phyloP scores from a whole-genome alignment of 2,888 invertebrate species.

The Phaedon cochleariae region DNA sequence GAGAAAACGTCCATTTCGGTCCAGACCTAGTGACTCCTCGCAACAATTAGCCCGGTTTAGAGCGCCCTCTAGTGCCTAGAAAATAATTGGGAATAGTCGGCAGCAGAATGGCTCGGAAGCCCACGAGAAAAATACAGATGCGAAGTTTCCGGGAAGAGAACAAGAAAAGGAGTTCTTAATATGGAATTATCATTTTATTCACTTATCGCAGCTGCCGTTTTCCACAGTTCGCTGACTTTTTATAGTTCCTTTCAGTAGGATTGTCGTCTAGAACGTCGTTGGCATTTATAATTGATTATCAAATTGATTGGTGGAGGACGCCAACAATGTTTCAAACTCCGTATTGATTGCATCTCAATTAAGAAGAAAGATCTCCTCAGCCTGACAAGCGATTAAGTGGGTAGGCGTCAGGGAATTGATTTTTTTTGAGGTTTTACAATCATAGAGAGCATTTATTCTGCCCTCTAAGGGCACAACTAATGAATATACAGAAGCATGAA shows the following conservation, averaged over 20 bases:
- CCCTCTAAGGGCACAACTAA: too few species aligned
- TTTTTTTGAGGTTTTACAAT: too few species aligned
- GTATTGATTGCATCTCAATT: too few species aligned
- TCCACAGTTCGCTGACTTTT: background rate
- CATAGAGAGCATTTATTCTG: too few species aligned
- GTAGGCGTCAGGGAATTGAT: too few species aligned
- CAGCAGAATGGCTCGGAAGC: background rate
- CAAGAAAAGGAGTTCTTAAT: background rate
- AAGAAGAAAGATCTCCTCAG: too few species aligned
- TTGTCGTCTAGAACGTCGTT: too few species aligned
- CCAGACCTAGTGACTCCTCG: slow-evolving; percentile 11
- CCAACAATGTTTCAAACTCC: too few species aligned
- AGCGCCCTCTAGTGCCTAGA: slow-evolving; percentile 10
- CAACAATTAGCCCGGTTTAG: slow-evolving; percentile 2
- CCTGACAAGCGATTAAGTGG: too few species aligned
- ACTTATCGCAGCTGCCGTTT: background rate
- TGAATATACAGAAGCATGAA: too few species aligned
- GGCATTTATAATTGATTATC: too few species aligned
- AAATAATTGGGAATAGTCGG: slow-evolving; percentile 7
- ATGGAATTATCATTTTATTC: background rate
- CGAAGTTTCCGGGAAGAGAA: background rate
- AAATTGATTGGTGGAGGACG: too few species aligned
- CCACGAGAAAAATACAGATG: background rate
- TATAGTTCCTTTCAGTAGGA: background rate
- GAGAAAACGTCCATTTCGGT: background rate